Evolutionary conservation across 2,797 vertebrate genomes (phyloP).

Genomic region (Columba guinea): DNA sequence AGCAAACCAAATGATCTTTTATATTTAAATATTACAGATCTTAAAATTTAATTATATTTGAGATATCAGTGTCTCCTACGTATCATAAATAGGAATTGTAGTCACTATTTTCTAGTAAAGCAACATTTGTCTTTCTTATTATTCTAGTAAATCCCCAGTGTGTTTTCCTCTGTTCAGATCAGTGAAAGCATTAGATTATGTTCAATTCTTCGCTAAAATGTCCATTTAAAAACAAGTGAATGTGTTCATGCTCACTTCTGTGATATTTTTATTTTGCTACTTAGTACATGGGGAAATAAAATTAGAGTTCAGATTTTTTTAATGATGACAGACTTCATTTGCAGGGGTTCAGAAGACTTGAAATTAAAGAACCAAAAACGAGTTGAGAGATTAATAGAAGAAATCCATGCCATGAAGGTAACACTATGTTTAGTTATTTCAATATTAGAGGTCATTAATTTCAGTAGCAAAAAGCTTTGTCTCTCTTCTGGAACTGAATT

Average conservation of each 20-base stretch:
- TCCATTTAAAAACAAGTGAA: not conserved
- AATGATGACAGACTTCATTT: slow-evolving; percentile 9
- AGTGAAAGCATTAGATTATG: not conserved
- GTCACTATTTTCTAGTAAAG: not conserved
- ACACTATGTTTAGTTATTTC: not conserved
- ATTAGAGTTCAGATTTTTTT: not conserved
- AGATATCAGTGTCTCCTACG: not conserved
- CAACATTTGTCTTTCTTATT: not conserved
- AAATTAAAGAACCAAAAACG: slow-evolving; percentile 88
- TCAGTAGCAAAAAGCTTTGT: not conserved
- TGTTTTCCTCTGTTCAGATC: not conserved
- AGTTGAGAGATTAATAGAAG: slow-evolving; percentile 86
- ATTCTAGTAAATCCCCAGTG: not conserved
- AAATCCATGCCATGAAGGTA: slow-evolving; percentile 91
- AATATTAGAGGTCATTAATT: not conserved
- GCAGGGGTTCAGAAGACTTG: slow-evolving; percentile 82
- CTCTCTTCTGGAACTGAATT: not conserved
- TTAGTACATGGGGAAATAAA: not conserved
- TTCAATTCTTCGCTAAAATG: not conserved
- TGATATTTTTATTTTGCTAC: not conserved
- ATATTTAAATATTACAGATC: not conserved
- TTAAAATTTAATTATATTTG: not conserved
- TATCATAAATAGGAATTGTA: not conserved
- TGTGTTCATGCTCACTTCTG: not conserved
- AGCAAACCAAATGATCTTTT: not conserved